phyloP scores from a whole-genome alignment of 2,888 invertebrate genomes.

The Chymomyza caudatula region DNA sequence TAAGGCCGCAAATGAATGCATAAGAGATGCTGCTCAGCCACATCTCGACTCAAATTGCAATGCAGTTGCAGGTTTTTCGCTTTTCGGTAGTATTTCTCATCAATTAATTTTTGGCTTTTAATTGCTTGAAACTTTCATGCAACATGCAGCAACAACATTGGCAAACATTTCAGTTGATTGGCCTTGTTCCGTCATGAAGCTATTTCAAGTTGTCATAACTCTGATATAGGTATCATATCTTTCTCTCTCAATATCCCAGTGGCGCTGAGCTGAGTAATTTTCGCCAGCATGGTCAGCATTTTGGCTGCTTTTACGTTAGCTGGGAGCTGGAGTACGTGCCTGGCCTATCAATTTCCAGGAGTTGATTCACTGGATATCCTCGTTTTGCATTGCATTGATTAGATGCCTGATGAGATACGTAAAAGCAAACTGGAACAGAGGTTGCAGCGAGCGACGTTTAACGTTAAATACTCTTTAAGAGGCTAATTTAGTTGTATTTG shows the following conservation, averaged over 20 bases:
- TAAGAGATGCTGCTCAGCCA: constrained; percentile 34
- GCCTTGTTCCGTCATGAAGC: neutral
- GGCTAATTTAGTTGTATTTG: no score
- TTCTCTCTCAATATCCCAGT: neutral
- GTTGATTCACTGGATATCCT: neutral
- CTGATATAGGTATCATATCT: neutral
- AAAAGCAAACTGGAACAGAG: neutral
- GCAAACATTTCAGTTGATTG: neutral
- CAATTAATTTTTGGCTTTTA: constrained; percentile 47
- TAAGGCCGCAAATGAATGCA: constrained; percentile 28
- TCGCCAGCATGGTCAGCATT: neutral
- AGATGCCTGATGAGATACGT: neutral
- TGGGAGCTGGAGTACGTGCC: neutral
- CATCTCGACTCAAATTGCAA: neutral
- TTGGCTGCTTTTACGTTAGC: neutral
- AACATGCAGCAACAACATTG: neutral
- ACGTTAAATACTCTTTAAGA: constrained; percentile 10
- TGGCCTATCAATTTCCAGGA: neutral
- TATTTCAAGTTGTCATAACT: neutral
- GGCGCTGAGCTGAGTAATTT: neutral
- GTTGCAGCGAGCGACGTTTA: neutral
- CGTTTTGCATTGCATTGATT: neutral
- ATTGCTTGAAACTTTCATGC: constrained; percentile 30
- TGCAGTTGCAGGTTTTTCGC: neutral
- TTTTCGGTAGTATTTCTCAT: constrained; percentile 11